Evolutionary conservation across 2,113 vertebrate species (phyloP), one percentile per base, ranked within the genome.

Genomic region (Sisor rabdophorus): DNA sequence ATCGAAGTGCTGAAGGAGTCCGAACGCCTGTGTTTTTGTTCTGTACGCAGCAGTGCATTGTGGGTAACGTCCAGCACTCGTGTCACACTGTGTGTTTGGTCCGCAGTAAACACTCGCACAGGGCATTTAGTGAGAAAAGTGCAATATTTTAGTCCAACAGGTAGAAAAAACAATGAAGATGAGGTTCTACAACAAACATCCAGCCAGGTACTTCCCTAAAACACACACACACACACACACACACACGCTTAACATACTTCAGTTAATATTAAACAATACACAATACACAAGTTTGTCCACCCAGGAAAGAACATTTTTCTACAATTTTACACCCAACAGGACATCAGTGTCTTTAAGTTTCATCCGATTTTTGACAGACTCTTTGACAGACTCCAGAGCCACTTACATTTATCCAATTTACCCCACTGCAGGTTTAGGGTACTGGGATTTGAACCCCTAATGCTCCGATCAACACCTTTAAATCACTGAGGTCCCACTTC

Each of bases 141-240:
- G 86, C 87, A 81, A 85, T 75, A 47, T 64, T 64, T 80, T 47
- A 73, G 58, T 61, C 32, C 81, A 70, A n/a, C n/a, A 32, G 56
- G 56, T 22, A 47, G 11, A 22, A 11, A 17, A 40, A 20, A 17
- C 50, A 11, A 7, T 19, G 32, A 19, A 32, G 2, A 47, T 1
- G 10, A 48, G 64, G 44, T 56, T 30, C 22, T 93, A 93, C 85
- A 92, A 50, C 19, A 89, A 89, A 84, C 92, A 92, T 76, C 89
- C 88, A 0, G 90, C 92, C 89, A 93, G 90, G 81, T 93, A 93
- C 84, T 92, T 93, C 75, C 92, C 92, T 93, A 86, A 47, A 74
- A 54, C 2, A 26, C 3, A 78, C n/a, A 74, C 17, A 54, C 17
- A 60, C 11, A 19, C 22, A 81, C 13, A 58, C 44, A 50, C 44